phyloP scores from a whole-genome alignment of 2,888 invertebrate species.

The Spilarctia lutea region DNA sequence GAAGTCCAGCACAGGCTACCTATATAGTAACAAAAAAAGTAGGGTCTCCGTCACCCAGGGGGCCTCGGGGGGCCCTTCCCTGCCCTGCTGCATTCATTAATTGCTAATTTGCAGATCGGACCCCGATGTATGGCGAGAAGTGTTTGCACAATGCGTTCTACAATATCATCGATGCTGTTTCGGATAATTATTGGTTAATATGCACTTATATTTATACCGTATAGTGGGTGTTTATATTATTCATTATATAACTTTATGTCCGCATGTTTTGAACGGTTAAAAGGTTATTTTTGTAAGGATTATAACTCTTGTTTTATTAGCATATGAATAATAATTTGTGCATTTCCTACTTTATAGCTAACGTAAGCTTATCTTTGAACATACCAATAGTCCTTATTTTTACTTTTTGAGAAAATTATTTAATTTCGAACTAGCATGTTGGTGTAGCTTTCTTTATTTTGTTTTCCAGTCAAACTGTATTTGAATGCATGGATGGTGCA shows the following conservation, averaged over 20 bases:
- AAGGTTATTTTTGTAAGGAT: too few relatives aligned
- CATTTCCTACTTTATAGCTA: too few relatives aligned
- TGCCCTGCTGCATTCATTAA: slow-evolving; percentile 80
- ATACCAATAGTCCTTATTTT: too few relatives aligned
- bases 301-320: not conserved
- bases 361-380: too few relatives aligned
- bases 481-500: too few relatives aligned
- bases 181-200: not conserved
- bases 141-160: slow-evolving; percentile 52
- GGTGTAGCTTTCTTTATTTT: too few relatives aligned
- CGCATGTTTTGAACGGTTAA: not conserved
- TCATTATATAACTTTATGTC: not conserved
- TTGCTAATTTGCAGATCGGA: slow-evolving; percentile 84
- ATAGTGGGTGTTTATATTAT: not conserved
- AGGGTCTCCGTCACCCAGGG: slow-evolving; percentile 53
- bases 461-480: too few relatives aligned
- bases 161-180: slow-evolving; percentile 44
- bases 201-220: not conserved
- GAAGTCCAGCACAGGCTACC: slow-evolving; percentile 73
- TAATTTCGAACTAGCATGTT: too few relatives aligned
- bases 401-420: too few relatives aligned
- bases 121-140: slow-evolving; percentile 66
- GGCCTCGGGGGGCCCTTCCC: slow-evolving; percentile 49
- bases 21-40: slow-evolving; percentile 72
- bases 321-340: not conserved